These are phyloP conservation scores for Pseudachorutes palmiensis DNA, from an alignment of 1,140 invertebrate species.

Conservation along the genomic window DNA sequence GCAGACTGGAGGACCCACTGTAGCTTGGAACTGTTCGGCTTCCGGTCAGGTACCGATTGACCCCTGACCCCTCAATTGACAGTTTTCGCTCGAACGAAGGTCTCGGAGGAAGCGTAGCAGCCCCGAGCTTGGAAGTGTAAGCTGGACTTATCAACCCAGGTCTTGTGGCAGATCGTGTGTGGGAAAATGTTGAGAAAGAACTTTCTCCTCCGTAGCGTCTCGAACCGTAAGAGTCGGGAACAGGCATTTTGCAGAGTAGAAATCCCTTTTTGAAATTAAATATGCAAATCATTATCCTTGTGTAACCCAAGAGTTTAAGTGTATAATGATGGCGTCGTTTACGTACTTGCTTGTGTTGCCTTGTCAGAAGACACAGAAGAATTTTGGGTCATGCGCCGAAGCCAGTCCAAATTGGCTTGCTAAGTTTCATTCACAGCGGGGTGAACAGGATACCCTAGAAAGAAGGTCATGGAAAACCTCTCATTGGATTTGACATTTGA, in stretches of 20 bases:
- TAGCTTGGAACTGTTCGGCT: constrained; percentile 7
- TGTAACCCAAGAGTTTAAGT: not conserved
- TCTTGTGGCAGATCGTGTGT: not conserved
- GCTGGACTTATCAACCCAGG: constrained; percentile 22
- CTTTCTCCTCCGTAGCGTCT: constrained; percentile 29
- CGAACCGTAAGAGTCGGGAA: constrained; percentile 29
- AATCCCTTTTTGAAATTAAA: not conserved
- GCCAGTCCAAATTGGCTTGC: too few species aligned
- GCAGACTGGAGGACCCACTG: constrained; percentile 4
- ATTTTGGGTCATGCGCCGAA: too few species aligned
- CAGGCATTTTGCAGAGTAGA: constrained; percentile 29
- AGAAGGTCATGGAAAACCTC: too few species aligned
- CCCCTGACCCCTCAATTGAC: not conserved
- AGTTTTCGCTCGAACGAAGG: constrained; percentile 32
- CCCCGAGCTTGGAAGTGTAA: constrained; percentile 22
- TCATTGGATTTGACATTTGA: too few species aligned
- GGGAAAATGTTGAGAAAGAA: constrained; percentile 20
- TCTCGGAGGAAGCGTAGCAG: constrained; percentile 31
- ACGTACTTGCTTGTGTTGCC: too few species aligned
- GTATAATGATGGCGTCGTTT: too few species aligned
- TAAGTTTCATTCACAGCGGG: too few species aligned
- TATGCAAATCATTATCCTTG: not conserved
- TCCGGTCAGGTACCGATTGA: constrained; percentile 13
- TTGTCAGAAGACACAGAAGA: too few species aligned
- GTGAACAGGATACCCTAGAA: too few species aligned